Evolutionary conservation across 2,888 invertebrate species (phyloP), one percentile per base, ranked within the genome.

Genomic region (Spodoptera exigua): DNA sequence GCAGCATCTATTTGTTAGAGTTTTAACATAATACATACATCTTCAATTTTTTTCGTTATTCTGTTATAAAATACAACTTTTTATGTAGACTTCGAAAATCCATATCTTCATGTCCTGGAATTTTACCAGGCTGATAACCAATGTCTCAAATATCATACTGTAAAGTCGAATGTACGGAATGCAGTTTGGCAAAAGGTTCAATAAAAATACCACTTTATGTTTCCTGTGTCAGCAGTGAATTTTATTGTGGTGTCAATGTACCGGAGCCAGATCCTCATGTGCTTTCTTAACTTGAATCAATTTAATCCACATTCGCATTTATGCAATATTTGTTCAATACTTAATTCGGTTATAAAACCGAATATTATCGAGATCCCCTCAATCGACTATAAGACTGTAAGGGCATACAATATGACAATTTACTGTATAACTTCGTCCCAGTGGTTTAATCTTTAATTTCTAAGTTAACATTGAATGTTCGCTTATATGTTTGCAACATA

Each of bases 171-270:
- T 74, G 81, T 70, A 74, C 63, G 86, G 89, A 88, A 91, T 89
- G 89, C 89, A 86, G 83, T 86, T 88, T 85, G 86, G 87, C 86
- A 89, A 90, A 91, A 89, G 85, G 87, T 85, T 85, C 84, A 91
- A 91, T 92, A 92, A 92, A 91, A 89, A 89, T 86, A 79, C 80
- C 81, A 88, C 83, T 91, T 93, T 89, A 93, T 91, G 90, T 91
- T 88, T 92, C 90, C 91, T 90, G 91, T 89, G 89, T 87, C 89
- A 87, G 86, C 84, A 80, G 81, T 81, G 83, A 87, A 90, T 88
- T 91, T 91, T 89, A 92, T 89, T 86, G 85, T 86, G 84, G 88
- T 87, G 91, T 89, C 89, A 90, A 87, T 88, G 89, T 85, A 87
- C 88, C 81, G 84, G 79, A 81, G 83, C 83, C 83, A 84, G 84